phyloP scores from a whole-genome alignment of 2,113 vertebrate genomes.

The Ctenodactylus gundi region DNA sequence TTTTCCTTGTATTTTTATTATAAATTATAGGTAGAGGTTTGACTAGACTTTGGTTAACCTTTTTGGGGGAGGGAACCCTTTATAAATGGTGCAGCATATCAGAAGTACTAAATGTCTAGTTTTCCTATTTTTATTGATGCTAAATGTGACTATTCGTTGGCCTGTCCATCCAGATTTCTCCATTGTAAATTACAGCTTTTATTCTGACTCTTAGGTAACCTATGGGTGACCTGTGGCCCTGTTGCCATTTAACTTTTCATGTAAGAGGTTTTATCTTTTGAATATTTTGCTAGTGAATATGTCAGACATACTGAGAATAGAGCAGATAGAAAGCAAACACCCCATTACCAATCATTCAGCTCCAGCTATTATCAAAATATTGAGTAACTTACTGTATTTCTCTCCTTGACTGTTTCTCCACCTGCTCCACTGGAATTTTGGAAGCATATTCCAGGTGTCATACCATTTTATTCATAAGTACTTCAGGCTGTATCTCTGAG shows the following conservation, averaged over 20 bases:
- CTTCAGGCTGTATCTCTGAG: constrained; percentile 30
- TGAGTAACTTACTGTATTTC: background rate
- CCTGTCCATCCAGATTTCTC: background rate
- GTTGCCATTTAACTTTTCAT: constrained; percentile 49
- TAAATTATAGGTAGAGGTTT: constrained; percentile 14
- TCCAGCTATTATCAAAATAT: background rate
- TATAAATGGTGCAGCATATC: constrained; percentile 9
- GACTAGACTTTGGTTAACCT: background rate
- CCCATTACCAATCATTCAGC: background rate
- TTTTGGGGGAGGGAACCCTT: background rate
- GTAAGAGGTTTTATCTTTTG: constrained; percentile 59
- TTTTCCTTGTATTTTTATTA: background rate
- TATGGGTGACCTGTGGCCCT: constrained; percentile 46
- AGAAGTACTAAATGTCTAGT: background rate
- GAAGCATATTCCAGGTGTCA: background rate
- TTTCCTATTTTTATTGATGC: background rate
- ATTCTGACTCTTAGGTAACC: constrained; percentile 46
- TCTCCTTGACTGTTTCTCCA: background rate
- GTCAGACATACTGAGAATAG: background rate
- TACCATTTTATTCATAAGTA: background rate
- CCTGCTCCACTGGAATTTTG: background rate
- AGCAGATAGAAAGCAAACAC: background rate
- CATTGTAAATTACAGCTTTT: constrained; percentile 52
- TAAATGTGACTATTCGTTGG: constrained; percentile 31
- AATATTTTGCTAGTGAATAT: constrained; percentile 35